Base-by-base conservation (phyloP, 2,113 vertebrate genomes). In the Athene cunicularia region DNA sequence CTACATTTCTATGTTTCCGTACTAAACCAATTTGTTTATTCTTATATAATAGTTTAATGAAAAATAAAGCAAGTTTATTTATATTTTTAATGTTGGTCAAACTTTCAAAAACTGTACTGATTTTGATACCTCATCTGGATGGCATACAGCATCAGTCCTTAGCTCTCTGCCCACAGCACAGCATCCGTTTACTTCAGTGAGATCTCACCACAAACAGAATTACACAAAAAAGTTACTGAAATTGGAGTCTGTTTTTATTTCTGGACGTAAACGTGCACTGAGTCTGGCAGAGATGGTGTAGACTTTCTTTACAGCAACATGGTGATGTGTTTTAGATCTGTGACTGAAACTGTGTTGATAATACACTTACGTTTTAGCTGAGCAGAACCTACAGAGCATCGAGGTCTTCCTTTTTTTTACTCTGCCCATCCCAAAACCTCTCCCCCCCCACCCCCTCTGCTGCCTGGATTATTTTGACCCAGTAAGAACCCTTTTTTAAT, bases 381-480 rank as follows among this genome's bases (percentile, higher is more conserved):
- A 68, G 22, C 11, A 14, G 9, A 3, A 1, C 22, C 14, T 49
- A 21, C 8, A 24, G 15, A 47, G 28, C 56, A 39, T 3, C 4
- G 2, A 39, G 6, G 1, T 4, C 9, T 33, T n/a, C 32, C 15
- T 71, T 3, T 47, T 70, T n/a, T 17, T 37, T 11, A 10, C 7
- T 37, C 33, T 49, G 6, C 19, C 3, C 27, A n/a, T 1, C 0
- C 18, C 4, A 3, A 8, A 45, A 8, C 7, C 27, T 14, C 7
- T 8, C 3, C 3, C 5, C 22, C 5, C 7, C 19, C 49, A n/a
- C n/a, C n/a, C n/a, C n/a, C 26, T 75, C 32, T 86, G 13, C 37
- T 35, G 14, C 37, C 30, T 52, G 8, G 6, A 35, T 80, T 22
- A 30, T 50, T 74, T 68, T 43, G 26, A 58, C 28, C 3, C 6